Base-by-base conservation (phyloP, 2,888 invertebrate genomes). In the Parnassius apollo region DNA sequence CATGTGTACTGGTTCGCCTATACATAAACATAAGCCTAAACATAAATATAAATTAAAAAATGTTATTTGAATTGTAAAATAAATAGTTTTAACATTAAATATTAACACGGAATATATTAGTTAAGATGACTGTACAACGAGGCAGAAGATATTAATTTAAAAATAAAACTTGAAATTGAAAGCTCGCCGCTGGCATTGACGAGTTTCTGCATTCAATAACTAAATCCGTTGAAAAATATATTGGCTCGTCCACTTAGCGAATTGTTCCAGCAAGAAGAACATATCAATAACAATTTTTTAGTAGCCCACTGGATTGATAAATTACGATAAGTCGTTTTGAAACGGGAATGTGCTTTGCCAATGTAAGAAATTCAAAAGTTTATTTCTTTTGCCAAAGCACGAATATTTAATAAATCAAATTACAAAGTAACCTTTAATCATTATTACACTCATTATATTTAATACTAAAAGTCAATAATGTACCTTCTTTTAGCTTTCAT, bases 181-280 rank as follows among this genome's bases (percentile, higher is more conserved):
- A 59, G 64, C 59, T n/a, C 50, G 45, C 59, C 64, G 13, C 18
- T 56, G 56, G 48, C 59, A 52, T 59, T 49, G 64, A 57, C 51
- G 56, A 45, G 56, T 64, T 45, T 48, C 63, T 55, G 63, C 51
- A 42, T 64, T 59, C 64, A 59, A 64, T 64, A 51, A 59, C 56
- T 57, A 53, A 64, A 59, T 63, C 59, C 64, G 59, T 56, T 64
- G 64, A 64, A 64, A 59, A 64, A 64, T 59, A 59, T 63, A 64
- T 59, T 59, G 59, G 63, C 48, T 49, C 50, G 58, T 25, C 58
- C 63, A 59, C 63, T 59, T 56, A 59, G 55, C 35, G 59, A 46
- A 63, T 63, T 63, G 56, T 63, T 59, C 42, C 55, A 63, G 48
- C 55, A 18, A 45, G 44, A 46, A 55, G 45, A 55, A 63, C 53